Conservation (phyloP, 2,797 vertebrate species). For the Avahi laniger region DNA sequence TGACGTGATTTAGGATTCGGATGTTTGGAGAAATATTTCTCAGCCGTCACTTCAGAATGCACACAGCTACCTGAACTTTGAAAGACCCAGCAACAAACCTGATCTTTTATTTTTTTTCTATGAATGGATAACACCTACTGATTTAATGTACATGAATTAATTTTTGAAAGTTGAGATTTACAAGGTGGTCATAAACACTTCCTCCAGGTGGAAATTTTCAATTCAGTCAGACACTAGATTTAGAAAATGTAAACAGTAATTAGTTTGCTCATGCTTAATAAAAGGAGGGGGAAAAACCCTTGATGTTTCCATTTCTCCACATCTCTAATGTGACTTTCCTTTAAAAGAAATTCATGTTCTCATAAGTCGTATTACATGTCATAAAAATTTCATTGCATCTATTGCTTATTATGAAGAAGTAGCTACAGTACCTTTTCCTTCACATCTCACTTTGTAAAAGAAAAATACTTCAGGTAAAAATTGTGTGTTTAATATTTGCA, state of each 20-base stretch:
- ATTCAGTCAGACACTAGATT: constrained; percentile 36
- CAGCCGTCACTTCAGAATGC: constrained; percentile 7
- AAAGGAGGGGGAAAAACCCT: not conserved
- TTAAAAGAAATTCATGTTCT: constrained; percentile 6
- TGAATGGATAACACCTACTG: constrained; percentile 41
- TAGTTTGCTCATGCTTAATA: constrained; percentile 42
- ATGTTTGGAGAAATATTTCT: constrained; percentile 37
- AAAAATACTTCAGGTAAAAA: constrained; percentile 2
- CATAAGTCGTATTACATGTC: not conserved
- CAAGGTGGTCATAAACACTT: constrained; percentile 52
- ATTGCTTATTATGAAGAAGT: not conserved
- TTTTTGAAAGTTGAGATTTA: constrained; percentile 62
- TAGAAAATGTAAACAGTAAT: constrained; percentile 53
- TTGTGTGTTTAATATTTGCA: not conserved
- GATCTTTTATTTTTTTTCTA: not conserved
- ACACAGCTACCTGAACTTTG: not conserved
- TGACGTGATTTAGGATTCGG: constrained; percentile 48
- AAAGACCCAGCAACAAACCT: not conserved
- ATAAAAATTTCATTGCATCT: not conserved
- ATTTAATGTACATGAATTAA: constrained; percentile 55
- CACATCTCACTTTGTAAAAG: not conserved
- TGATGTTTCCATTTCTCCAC: not conserved
- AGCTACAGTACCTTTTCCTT: not conserved
- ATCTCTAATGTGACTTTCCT: not conserved
- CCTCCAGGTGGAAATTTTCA: constrained; percentile 44